Evolutionary conservation across 1,140 invertebrate species (phyloP).

Genomic region (Orussus abietinus): DNA sequence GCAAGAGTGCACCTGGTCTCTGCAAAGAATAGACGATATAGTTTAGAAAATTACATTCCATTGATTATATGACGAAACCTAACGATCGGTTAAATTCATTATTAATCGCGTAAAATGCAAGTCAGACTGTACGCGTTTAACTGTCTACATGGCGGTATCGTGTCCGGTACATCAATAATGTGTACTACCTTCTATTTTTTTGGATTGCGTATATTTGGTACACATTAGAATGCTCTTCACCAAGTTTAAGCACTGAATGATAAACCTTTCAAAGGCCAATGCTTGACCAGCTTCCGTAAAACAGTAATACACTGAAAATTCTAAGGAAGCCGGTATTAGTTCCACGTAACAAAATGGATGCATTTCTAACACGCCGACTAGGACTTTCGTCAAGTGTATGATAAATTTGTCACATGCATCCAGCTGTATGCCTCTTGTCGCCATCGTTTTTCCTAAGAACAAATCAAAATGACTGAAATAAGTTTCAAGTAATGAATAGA

Average conservation of each 20-base stretch:
- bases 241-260: constrained; percentile 85
- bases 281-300: constrained; percentile 76
- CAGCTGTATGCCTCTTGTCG: constrained; percentile 59
- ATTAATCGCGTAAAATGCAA: too few species aligned
- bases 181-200: constrained; percentile 57
- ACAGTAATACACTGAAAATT: constrained; percentile 80
- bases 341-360: constrained; percentile 77
- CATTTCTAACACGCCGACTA: constrained; percentile 68
- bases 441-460: constrained; percentile 62
- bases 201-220: constrained; percentile 67
- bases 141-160: too few species aligned
- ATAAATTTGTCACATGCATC: constrained; percentile 76
- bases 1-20: constrained; percentile 53
- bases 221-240: constrained; percentile 80
- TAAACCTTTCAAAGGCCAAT: constrained; percentile 78
- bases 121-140: too few species aligned
- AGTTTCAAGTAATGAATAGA: constrained; percentile 5
- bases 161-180: too few species aligned
- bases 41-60: too few species aligned
- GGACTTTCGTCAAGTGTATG: constrained; percentile 74
- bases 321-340: constrained; percentile 72
- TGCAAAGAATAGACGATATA: too few species aligned
- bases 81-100: too few species aligned
- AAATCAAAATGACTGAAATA: constrained; percentile 15
- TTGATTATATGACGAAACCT: too few species aligned